A percentile compares a stretch with the other conserved stretches of the same genome.
phyloP scores from a whole-genome alignment of 2,888 invertebrate genomes.

The Xanthia icteritia region DNA sequence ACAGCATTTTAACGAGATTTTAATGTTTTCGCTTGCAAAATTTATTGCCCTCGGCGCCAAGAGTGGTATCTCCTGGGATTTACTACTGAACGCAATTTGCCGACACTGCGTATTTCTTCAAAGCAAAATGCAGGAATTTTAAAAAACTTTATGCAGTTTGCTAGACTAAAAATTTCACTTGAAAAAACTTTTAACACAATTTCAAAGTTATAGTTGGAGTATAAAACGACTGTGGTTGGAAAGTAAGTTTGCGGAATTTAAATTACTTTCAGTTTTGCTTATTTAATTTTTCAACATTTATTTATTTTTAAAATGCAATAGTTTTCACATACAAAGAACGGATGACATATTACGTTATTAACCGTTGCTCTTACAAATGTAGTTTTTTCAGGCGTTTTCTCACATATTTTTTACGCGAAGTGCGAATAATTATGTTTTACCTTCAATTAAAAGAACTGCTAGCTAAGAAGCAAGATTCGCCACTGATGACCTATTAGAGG shows the following conservation, averaged over 20 bases:
- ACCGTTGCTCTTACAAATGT: neutral
- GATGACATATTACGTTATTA: neutral
- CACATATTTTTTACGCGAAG: neutral
- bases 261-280: constrained; percentile 4
- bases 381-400: neutral
- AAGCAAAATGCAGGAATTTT: constrained; percentile 43
- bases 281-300: neutral
- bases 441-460: neutral
- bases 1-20: constrained; percentile 85
- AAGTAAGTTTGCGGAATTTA: neutral
- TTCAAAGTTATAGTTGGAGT: constrained; percentile 7
- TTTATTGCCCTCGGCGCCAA: constrained; percentile 83
- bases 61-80: constrained; percentile 74
- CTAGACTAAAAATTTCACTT: constrained; percentile 26
- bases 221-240: constrained; percentile 10
- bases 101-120: constrained; percentile 55
- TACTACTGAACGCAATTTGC: constrained; percentile 76
- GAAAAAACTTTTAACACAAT: constrained; percentile 23
- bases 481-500: neutral
- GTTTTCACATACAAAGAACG: neutral
- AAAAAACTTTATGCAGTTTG: constrained; percentile 33
- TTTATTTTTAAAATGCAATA: neutral
- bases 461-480: neutral
- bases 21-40: constrained; percentile 83
- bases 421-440: neutral